These are phyloP conservation scores for Herminia tarsipennalis DNA, from an alignment of 2,888 invertebrate genomes.

Conservation along the genomic window DNA sequence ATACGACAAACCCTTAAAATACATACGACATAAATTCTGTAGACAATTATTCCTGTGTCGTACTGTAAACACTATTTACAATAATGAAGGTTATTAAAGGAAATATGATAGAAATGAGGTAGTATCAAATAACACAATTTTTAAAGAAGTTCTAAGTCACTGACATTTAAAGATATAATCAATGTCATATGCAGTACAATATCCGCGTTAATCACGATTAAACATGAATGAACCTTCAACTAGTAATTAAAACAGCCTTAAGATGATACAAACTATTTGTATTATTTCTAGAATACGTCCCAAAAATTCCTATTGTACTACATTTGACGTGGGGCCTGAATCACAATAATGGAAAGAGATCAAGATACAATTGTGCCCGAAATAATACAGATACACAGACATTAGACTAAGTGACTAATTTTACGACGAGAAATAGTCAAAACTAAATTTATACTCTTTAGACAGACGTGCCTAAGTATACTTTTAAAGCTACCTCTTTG, in stretches of 20 bases:
- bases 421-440: slow-evolving; percentile 49
- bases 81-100: too few species aligned
- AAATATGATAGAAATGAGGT: too few species aligned
- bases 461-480: slow-evolving; percentile 43
- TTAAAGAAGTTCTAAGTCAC: background rate
- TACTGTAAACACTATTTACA: too few species aligned
- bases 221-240: background rate
- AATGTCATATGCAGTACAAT: slow-evolving; percentile 37
- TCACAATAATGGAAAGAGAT: slow-evolving; percentile 30
- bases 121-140: background rate
- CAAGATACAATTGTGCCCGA: slow-evolving; percentile 44
- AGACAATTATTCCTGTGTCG: too few species aligned
- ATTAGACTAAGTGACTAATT: slow-evolving; percentile 47
- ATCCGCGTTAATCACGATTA: background rate
- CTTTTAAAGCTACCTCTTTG: slow-evolving; percentile 57
- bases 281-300: slow-evolving; percentile 2
- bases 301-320: slow-evolving; percentile 27
- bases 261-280: slow-evolving; percentile 1
- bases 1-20: background rate
- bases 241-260: slow-evolving; percentile 1
- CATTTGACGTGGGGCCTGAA: slow-evolving; percentile 21
- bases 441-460: slow-evolving; percentile 45
- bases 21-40: too few species aligned
- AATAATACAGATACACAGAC: slow-evolving; percentile 39
- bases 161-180: slow-evolving; percentile 17